Percentiles rank a stretch among this genome's conserved stretches.
Evolutionary conservation across 1,140 invertebrate species (phyloP).

Genomic region (Lerema accius): DNA sequence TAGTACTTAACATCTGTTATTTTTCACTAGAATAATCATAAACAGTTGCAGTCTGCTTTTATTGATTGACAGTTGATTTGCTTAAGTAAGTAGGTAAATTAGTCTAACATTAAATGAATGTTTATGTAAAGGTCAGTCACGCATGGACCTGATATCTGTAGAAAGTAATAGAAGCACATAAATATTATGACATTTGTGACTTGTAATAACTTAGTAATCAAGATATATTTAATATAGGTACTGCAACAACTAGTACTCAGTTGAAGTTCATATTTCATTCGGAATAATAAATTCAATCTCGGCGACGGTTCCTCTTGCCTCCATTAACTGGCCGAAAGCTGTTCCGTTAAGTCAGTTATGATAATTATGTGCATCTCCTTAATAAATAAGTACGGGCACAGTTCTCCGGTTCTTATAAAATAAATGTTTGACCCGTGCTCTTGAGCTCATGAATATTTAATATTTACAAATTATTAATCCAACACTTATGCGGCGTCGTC

Average conservation of each 20-base stretch:
- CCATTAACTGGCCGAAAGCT: constrained; percentile 51
- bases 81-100: no score
- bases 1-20: no score
- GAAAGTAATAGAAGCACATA: no score
- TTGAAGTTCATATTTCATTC: constrained; percentile 18
- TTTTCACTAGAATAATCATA: no score
- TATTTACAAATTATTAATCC: constrained; percentile 81
- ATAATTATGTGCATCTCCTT: constrained; percentile 72
- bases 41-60: no score
- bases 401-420: constrained; percentile 63
- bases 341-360: constrained; percentile 73
- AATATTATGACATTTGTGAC: no score
- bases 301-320: constrained; percentile 26
- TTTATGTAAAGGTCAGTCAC: no score
- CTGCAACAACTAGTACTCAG: constrained; percentile 3
- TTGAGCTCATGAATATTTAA: constrained; percentile 76
- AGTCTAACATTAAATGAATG: no score
- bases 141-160: no score
- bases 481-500: constrained; percentile 60
- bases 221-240: not conserved
- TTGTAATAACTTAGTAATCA: constrained; percentile 4
- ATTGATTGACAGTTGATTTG: no score
- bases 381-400: constrained; percentile 68
- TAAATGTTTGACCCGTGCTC: constrained; percentile 68
- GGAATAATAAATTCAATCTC: constrained; percentile 37